Base-by-base conservation (phyloP, 2,797 vertebrate species). In the Eulemur coronatus region DNA sequence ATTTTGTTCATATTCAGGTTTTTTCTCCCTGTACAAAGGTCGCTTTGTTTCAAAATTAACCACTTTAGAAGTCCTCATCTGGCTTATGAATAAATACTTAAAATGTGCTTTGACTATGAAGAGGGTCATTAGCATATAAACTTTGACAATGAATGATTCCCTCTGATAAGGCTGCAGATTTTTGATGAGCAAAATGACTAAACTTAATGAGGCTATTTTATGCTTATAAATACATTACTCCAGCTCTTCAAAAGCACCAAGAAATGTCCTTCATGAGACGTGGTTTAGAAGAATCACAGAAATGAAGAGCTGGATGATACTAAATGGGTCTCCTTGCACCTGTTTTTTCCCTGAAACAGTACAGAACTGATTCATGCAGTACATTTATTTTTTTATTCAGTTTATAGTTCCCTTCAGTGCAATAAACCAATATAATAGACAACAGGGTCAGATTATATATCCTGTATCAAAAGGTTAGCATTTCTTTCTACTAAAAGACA, bases 141-240 rank as follows among this genome's bases (percentile, higher is more conserved):
- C 78, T 95, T 97, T 84, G 95, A 94, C 94, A 97, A 76, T 97
- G 94, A 97, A 96, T 97, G 73, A 97, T 85, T 97, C 96, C 69
- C 67, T 97, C 80, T 96, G 92, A 97, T 93, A 89, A 97, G 70
- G 61, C 48, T 92, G 81, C 75, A 97, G 87, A 97, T 79, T 97
- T 97, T 82, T 97, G 92, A 96, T 93, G 84, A 97, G 61, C 50
- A 96, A 92, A 94, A 80, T 96, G 87, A 94, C 87, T 95, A 92
- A 90, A 97, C 43, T 73, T 95, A 97, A 97, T 86, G 50, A 97
- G 97, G 57, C 43, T 63, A 92, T 97, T 96, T 97, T 94, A 88
- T 95, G 79, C 84, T 91, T 88, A 14, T 95, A 97, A 97, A 97
- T 97, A 93, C 43, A 81, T 96, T 95, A 90, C 80, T 84, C 28